Evolutionary conservation across 2,797 vertebrate species (phyloP).

Genomic region (Catharus ustulatus): DNA sequence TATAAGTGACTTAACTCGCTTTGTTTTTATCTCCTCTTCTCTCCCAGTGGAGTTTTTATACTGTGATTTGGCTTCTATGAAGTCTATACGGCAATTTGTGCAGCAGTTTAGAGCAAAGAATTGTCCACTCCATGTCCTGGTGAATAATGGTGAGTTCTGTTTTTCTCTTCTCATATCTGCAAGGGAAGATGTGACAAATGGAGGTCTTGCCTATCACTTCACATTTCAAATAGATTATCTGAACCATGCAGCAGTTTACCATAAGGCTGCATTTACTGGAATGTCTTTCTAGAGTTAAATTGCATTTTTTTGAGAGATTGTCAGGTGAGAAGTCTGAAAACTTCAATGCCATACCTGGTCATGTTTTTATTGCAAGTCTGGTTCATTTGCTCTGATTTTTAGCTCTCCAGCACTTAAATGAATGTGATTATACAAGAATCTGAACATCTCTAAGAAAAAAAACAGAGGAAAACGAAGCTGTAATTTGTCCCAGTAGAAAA

Average conservation of each 20-base stretch:
- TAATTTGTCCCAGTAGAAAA: not conserved
- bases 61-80: constrained; percentile 88
- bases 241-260: not conserved
- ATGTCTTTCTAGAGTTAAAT: not conserved
- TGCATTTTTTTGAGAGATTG: not conserved
- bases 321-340: not conserved
- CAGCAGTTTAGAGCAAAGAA: constrained; percentile 78
- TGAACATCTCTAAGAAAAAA: not conserved
- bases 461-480: not conserved
- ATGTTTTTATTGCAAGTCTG: not conserved
- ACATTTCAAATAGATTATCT: not conserved
- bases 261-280: not conserved
- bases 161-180: not conserved
- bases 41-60: constrained; percentile 87
- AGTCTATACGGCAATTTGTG: constrained; percentile 84
- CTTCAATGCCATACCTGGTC: not conserved
- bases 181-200: not conserved
- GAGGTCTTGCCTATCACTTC: not conserved
- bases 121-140: constrained; percentile 85
- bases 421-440: not conserved
- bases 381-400: not conserved
- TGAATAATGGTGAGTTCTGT: constrained; percentile 88
- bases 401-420: not conserved
- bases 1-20: not conserved
- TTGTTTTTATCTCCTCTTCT: not conserved